Evolutionary conservation across 2,113 vertebrate genomes (phyloP).

Genomic region (Nesospiza acunhae): DNA sequence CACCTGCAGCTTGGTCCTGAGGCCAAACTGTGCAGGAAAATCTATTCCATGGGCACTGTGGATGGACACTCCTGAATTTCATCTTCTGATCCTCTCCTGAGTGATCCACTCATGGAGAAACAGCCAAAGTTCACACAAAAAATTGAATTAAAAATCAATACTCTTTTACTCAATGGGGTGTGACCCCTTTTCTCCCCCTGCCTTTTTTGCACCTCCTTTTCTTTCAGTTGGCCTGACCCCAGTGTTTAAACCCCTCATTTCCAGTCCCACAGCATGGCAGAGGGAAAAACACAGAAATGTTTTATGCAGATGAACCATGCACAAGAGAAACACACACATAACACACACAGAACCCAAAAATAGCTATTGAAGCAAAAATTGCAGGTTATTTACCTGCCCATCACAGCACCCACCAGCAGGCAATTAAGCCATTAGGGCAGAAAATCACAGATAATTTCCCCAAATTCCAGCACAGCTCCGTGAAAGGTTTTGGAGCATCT

Average conservation of each 20-base stretch:
- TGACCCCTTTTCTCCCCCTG: too few species aligned
- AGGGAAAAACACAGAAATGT: rapidly evolving
- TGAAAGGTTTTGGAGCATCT: neutral
- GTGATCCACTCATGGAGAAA: rapidly evolving
- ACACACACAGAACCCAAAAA: neutral
- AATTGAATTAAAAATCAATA: neutral
- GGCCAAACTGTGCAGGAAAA: neutral
- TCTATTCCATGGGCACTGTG: rapidly evolving
- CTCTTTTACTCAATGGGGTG: neutral
- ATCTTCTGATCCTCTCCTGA: neutral
- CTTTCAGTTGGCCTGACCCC: neutral
- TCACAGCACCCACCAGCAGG: neutral
- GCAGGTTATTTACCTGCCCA: neutral
- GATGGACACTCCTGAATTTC: neutral
- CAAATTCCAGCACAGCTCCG: neutral
- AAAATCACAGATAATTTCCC: neutral
- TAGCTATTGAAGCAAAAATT: neutral
- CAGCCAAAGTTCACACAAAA: rapidly evolving
- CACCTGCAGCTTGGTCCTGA: neutral
- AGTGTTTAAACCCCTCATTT: rapidly evolving
- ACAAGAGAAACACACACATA: neutral
- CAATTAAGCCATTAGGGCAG: neutral
- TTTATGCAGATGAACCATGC: rapidly evolving
- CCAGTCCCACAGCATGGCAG: rapidly evolving
- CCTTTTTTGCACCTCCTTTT: neutral